Evolutionary conservation across 2,888 invertebrate genomes (phyloP).

Genomic region (Alcis repandata): DNA sequence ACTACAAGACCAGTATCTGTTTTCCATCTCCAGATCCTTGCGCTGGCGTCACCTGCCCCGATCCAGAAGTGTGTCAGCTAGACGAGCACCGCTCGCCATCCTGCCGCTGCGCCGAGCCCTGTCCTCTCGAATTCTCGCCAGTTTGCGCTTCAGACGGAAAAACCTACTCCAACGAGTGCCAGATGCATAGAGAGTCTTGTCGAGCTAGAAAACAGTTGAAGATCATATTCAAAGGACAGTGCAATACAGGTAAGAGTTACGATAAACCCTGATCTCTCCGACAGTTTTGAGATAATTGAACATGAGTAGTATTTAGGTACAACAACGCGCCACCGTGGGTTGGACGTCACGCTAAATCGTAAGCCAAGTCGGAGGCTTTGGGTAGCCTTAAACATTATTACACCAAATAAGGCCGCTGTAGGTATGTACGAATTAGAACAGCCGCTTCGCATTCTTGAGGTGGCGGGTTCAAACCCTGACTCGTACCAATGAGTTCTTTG

Average conservation of each 20-base stretch:
- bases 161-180: conserved; percentile 94
- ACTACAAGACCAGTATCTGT: background rate
- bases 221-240: conserved; percentile 94
- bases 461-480: too few species aligned
- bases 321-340: too few species aligned
- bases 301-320: too few species aligned
- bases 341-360: too few species aligned
- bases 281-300: too few species aligned
- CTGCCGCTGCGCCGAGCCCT: conserved; percentile 93
- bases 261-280: too few species aligned
- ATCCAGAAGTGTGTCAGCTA: conserved; percentile 94
- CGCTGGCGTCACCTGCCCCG: conserved; percentile 91
- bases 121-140: conserved; percentile 92
- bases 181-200: conserved; percentile 93
- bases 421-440: too few species aligned
- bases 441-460: too few species aligned
- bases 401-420: too few species aligned
- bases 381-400: too few species aligned
- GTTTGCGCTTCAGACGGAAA: conserved; percentile 93
- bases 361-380: too few species aligned
- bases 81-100: conserved; percentile 92
- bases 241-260: conserved; percentile 89
- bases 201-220: conserved; percentile 90
- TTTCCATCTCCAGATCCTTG: conserved; percentile 92
- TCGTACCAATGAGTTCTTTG: too few species aligned